Conservation (phyloP, 2,797 vertebrate species). For the Dicrostonyx torquatus region DNA sequence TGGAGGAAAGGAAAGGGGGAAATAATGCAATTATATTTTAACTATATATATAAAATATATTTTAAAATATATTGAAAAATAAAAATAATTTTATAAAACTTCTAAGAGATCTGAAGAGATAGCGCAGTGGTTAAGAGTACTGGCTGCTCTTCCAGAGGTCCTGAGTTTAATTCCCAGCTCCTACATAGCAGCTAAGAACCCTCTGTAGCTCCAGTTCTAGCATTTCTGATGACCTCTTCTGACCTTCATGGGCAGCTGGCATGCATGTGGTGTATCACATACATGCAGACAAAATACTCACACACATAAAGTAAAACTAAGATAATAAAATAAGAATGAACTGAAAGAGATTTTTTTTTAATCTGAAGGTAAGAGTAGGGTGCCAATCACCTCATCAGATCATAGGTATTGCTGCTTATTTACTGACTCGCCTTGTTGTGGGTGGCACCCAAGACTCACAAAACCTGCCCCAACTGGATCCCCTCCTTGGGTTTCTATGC, state of each 20-base stretch:
- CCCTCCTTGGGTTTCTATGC: neutral
- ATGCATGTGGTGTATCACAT: neutral
- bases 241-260: neutral
- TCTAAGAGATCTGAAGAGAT: neutral
- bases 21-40: neutral
- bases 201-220: neutral
- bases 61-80: neutral
- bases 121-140: neutral
- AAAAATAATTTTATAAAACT: neutral
- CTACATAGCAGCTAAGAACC: neutral
- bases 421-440: neutral
- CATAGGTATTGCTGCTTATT: neutral
- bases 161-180: neutral
- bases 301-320: neutral
- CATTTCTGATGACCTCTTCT: neutral
- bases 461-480: neutral
- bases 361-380: neutral
- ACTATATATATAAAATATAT: too few relatives aligned
- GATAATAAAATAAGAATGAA: neutral
- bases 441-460: neutral
- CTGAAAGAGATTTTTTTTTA: neutral
- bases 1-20: neutral
- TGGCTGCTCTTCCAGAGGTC: neutral
- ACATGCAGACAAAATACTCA: neutral
- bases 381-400: neutral